These are phyloP conservation scores for Aphrophora alni DNA, from an alignment of 2,888 invertebrate species.

Conservation along the genomic window DNA sequence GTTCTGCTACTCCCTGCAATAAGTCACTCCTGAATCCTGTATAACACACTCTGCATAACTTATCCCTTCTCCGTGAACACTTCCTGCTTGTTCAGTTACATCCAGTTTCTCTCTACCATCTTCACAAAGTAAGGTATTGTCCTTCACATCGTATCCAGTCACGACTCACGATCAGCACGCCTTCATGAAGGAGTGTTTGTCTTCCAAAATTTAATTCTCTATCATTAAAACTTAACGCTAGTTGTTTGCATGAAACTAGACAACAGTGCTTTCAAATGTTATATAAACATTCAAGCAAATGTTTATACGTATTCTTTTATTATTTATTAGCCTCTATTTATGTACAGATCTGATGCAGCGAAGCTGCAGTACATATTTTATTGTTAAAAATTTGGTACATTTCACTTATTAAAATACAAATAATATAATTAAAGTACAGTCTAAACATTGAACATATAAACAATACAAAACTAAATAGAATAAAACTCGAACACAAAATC, in stretches of 20 bases:
- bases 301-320: too few species aligned
- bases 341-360: too few species aligned
- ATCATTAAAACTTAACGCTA: background rate
- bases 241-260: too few species aligned
- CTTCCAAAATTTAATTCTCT: background rate
- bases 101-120: background rate
- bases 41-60: background rate
- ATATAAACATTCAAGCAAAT: background rate
- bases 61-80: background rate
- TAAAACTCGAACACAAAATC: too few species aligned
- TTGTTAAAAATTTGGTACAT: too few species aligned
- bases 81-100: background rate
- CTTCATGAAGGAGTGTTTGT: background rate
- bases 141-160: background rate
- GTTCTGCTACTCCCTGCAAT: too few species aligned
- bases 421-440: too few species aligned
- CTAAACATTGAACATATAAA: too few species aligned
- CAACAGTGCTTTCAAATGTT: background rate
- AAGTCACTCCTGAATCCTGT: background rate
- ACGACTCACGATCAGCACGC: background rate
- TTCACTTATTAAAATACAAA: too few species aligned
- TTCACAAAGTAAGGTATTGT: background rate
- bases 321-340: too few species aligned
- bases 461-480: too few species aligned
- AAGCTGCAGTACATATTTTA: too few species aligned